phyloP scores from a whole-genome alignment of 2,113 vertebrate genomes.

The Aix galericulata region DNA sequence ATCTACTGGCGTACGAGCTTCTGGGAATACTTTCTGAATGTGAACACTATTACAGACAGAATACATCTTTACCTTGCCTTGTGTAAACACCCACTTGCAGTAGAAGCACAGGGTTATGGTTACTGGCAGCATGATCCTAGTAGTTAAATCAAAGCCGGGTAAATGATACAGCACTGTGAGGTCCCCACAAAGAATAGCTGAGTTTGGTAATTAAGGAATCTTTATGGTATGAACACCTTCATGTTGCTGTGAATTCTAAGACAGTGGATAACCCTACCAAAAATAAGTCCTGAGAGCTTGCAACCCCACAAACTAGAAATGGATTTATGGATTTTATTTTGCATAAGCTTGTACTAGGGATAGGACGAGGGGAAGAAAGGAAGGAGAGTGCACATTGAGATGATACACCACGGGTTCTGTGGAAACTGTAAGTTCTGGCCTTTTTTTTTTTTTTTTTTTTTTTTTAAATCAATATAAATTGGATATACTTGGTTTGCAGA shows the following conservation, averaged over 20 bases:
- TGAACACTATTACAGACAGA: neutral
- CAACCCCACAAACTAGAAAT: neutral
- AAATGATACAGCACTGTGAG: neutral
- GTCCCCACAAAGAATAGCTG: conserved; percentile 27
- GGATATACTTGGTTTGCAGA: neutral
- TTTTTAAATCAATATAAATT: neutral
- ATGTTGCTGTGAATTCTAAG: neutral
- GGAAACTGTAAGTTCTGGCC: neutral
- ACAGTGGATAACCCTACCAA: neutral
- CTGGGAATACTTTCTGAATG: neutral
- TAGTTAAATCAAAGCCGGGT: conserved; percentile 46
- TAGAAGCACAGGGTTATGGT: conserved; percentile 32
- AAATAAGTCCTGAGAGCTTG: neutral
- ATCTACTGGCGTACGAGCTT: neutral
- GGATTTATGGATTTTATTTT: neutral
- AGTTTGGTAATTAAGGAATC: conserved; percentile 60
- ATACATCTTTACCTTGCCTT: neutral
- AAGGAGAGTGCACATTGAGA: neutral
- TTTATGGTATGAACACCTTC: conserved; percentile 35
- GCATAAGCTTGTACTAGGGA: neutral
- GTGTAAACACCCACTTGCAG: conserved; percentile 38
- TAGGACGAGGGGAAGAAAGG: neutral
- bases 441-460: neutral
- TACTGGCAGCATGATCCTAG: conserved; percentile 49
- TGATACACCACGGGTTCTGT: neutral